Base-by-base conservation (phyloP, 2,797 vertebrate species). In the Crossoptilon crossoptilon region DNA sequence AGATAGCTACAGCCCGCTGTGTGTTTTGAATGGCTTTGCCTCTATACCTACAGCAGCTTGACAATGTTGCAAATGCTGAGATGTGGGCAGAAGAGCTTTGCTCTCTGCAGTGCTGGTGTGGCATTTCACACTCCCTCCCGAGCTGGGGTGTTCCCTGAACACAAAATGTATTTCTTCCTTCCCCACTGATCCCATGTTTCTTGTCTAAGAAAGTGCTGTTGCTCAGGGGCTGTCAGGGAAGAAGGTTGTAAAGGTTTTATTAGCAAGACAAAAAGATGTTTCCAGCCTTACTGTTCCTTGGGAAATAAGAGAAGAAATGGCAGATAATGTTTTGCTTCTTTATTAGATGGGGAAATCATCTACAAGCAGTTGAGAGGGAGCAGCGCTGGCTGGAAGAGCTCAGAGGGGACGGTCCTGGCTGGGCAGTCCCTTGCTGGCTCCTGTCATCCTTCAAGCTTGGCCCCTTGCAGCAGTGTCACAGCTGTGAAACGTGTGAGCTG, bases 301-400 rank as follows among this genome's bases (percentile, higher is more conserved):
- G 94, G 93, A 96, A 96, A 95, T 94, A 93, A 91, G 84, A 84
- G 68, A 63, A 60, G 74, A 49, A 75, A 84, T 63, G 88, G 49
- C 41, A 74, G 75, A 80, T 87, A 29, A 80, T 62, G 53, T 82
- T 80, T 55, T 70, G 29, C 46, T 39, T 91, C 81, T 94, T 91
- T 95, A 85, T 94, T 95, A 84, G 84, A 39, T 80, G 31, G 75
- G 86, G 86, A 94, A 90, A 69, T 83, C 39, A 43, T 74, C 81
- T 94, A 33, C 88, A 29, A 27, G 27, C 51, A 53, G 51, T 27
- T 16, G 51, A 10, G 51, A 15, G 51, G 27, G 9, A 53, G 27
- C 51, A 29, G 51, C 27, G 17, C 22, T 43, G 31, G 49, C 39
- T 31, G 3, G 51, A 44, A 29, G 21, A 56, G 31, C 14, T n/a